Evolutionary conservation across 2,113 vertebrate species (phyloP).

Genomic region (Sinocyclocheilus rhinocerous): DNA sequence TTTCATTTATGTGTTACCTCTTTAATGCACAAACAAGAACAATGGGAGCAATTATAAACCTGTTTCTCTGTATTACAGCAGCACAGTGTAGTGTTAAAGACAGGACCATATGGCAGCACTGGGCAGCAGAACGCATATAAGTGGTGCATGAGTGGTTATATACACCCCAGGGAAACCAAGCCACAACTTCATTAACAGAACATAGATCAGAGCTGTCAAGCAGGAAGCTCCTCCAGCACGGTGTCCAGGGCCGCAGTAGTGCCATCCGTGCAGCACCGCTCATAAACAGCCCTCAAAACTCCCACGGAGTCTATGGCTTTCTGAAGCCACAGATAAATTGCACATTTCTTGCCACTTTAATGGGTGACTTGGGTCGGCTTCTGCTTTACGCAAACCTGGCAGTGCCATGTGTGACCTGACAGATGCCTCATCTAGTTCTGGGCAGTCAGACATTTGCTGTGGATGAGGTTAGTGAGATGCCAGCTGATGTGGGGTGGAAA

Average conservation of each 20-base stretch:
- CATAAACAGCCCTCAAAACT: conserved; percentile 10
- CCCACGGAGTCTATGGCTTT: not conserved
- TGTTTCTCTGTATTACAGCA: not conserved
- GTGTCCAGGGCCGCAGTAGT: not conserved
- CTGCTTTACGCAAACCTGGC: conserved; percentile 15
- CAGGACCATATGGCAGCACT: conserved; percentile 42
- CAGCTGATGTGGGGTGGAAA: conserved; percentile 33
- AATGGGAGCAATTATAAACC: conserved; percentile 36
- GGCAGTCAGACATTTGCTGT: conserved; percentile 43
- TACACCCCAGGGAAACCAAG: conserved; percentile 40
- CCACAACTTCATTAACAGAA: conserved; percentile 35
- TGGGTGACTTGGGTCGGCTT: not conserved
- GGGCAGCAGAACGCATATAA: conserved; percentile 42
- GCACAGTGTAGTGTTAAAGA: conserved; percentile 6
- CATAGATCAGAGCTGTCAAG: conserved; percentile 17
- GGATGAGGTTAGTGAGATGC: conserved; percentile 28
- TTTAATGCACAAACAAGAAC: not conserved
- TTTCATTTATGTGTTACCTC: not conserved
- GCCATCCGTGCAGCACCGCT: not conserved
- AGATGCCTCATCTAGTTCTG: conserved; percentile 8
- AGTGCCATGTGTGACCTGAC: conserved; percentile 6
- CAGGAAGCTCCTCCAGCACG: not conserved
- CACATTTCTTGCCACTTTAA: conserved; percentile 21
- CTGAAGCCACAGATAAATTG: not conserved
- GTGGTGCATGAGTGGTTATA: conserved; percentile 42